Base-by-base conservation (phyloP, 2,888 invertebrate species). In the Protonemura montana region DNA sequence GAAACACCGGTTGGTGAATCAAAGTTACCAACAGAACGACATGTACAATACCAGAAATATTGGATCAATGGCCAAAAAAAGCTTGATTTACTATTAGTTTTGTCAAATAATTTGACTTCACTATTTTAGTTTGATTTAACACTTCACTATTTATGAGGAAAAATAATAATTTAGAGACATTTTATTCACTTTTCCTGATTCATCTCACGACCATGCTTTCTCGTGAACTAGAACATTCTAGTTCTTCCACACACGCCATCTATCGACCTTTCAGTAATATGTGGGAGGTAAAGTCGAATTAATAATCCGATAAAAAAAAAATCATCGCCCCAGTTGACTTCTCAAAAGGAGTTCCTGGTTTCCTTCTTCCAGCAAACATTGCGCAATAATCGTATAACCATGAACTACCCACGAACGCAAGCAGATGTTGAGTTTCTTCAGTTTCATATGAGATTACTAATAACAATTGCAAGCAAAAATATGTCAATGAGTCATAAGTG, bases 271-370 rank as follows among this genome's bases (percentile, higher is more conserved):
- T 1, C 13, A 21, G 21, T 6, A 35, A 35, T 35, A 35, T 35
- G 59, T 59, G 59, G 59, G 59, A 10, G 59, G 59, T 59, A 59
- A 59, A 59, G 59, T 59, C 59, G 59, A 59, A 59, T 59, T 59
- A 59, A 59, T 59, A 59, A 59, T 59, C 21, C 59, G 59, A 21
- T 59, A 16, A 3, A 59, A 21, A n/a, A 7, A 21, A 59, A 16
- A 16, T 59, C 59, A 59, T 59, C 59, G 21, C 59, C 59, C 21
- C 59, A 59, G 21, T 7, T 59, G 21, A 35, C 10, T 35, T 35
- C 35, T 35, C 35, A 3, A 6, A 6, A 10, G 35, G 35, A 3
- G n/a, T n/a, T 35, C 35, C 35, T 10, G 10, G 10, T 6, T 35
- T 3, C 35, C 10, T 3, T 35, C 35, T 35, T 35, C 35, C 5